Evolutionary conservation across 1,140 invertebrate genomes (phyloP).

Genomic region (Ostrea edulis): DNA sequence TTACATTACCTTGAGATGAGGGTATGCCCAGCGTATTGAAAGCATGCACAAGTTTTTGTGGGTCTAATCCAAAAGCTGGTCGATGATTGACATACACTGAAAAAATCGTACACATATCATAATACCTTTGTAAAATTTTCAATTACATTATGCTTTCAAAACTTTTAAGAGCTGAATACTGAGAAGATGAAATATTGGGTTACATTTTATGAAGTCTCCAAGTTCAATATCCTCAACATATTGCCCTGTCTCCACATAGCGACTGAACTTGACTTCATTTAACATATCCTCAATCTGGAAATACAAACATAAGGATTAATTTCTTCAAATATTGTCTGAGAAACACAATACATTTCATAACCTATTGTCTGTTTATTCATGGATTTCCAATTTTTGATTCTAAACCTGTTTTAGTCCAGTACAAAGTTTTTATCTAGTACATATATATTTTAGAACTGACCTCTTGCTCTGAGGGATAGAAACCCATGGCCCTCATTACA

Average conservation of each 20-base stretch:
- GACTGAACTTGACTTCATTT: conserved; percentile 84
- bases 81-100: conserved; percentile 86
- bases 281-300: conserved; percentile 85
- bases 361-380: neutral
- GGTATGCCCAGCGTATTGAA: conserved; percentile 75
- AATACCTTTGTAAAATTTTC: neutral
- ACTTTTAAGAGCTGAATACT: neutral
- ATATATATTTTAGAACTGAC: conserved; percentile 73
- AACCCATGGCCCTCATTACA: conserved; percentile 87
- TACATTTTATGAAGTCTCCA: conserved; percentile 85
- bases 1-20: conserved; percentile 59
- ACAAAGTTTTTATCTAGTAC: neutral
- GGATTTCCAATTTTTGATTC: neutral
- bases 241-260: conserved; percentile 81
- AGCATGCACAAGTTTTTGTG: conserved; percentile 73
- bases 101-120: neutral
- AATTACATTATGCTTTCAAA: neutral
- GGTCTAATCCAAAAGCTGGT: conserved; percentile 81
- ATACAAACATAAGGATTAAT: neutral
- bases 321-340: neutral
- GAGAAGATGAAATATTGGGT: conserved; percentile 52
- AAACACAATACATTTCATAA: neutral
- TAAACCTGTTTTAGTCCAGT: neutral
- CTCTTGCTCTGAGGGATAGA: conserved; percentile 87
- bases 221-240: conserved; percentile 83